Percentiles rank a stretch among this genome's conserved stretches.
Evolutionary conservation across 2,888 invertebrate genomes (phyloP).

Genomic region (Pammene fasciana): DNA sequence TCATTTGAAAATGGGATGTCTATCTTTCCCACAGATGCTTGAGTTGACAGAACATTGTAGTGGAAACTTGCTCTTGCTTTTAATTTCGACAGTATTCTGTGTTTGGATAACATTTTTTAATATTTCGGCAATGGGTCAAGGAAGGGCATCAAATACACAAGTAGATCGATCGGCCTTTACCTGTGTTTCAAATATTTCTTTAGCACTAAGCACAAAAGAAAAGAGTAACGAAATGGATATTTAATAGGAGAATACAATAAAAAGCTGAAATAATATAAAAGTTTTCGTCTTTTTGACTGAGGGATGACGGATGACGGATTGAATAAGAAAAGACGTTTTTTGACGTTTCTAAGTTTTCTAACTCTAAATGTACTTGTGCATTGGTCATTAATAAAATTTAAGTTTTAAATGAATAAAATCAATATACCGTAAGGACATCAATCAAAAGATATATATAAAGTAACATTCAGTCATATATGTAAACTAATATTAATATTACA

Average conservation of each 20-base stretch:
- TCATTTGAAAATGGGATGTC: constrained; percentile 83
- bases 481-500: too few species aligned
- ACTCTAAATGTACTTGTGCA: too few species aligned
- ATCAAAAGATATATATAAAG: too few species aligned
- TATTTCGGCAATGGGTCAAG: constrained; percentile 44
- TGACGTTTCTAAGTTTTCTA: constrained; percentile 1
- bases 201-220: neutral
- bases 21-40: constrained; percentile 66
- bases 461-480: too few species aligned
- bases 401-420: too few species aligned
- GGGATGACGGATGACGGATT: too few species aligned
- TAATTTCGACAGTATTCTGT: constrained; percentile 59
- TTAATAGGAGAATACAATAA: too few species aligned
- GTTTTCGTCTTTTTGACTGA: neutral
- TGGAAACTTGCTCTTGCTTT: constrained; percentile 51
- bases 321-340: constrained; percentile 7
- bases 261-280: too few species aligned
- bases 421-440: too few species aligned
- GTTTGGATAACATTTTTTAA: constrained; percentile 64
- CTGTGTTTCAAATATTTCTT: neutral
- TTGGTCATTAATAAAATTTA: too few species aligned
- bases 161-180: neutral
- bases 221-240: neutral
- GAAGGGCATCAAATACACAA: constrained; percentile 20
- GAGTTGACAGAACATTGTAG: constrained; percentile 58